phyloP scores from a whole-genome alignment of 2,113 vertebrate genomes.

The Atlantisia rogersi region DNA sequence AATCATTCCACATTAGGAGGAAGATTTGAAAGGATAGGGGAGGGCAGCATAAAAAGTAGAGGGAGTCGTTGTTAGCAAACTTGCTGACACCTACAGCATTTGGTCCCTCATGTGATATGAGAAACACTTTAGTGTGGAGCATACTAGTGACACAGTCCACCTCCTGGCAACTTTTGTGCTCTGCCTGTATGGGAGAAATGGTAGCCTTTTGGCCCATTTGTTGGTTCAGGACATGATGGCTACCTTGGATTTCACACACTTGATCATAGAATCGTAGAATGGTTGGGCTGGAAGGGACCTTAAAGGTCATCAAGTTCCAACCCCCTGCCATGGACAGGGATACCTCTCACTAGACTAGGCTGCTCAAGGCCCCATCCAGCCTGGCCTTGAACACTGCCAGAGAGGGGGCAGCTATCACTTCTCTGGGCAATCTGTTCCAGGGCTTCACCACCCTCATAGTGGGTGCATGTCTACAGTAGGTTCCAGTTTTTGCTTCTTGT shows the following conservation, averaged over 20 bases:
- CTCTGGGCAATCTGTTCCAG: too few relatives aligned
- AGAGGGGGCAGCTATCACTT: too few relatives aligned
- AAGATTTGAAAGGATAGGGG: not conserved
- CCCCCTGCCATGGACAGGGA: too few relatives aligned
- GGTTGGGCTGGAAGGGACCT: too few relatives aligned
- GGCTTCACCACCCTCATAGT: too few relatives aligned
- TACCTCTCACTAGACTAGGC: too few relatives aligned
- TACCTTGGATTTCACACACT: not conserved
- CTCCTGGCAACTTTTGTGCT: not conserved
- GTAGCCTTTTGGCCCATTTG: not conserved
- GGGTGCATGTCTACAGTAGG: not conserved
- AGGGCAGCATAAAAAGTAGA: not conserved
- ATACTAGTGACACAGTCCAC: not conserved
- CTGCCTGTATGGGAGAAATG: not conserved
- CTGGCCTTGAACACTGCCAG: too few relatives aligned
- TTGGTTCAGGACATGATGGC: not conserved
- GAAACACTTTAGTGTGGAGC: not conserved
- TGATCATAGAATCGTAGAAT: not conserved
- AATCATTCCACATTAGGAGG: not conserved
- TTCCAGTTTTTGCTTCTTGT: not conserved
- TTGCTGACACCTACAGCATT: not conserved
- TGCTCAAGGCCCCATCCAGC: too few relatives aligned
- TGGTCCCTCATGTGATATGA: not conserved
- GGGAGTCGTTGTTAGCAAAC: not conserved
- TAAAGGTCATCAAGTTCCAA: too few relatives aligned